These are phyloP conservation scores for Rhegmatorhina hoffmannsi DNA, from an alignment of 2,113 vertebrate species.

Conservation along the genomic window DNA sequence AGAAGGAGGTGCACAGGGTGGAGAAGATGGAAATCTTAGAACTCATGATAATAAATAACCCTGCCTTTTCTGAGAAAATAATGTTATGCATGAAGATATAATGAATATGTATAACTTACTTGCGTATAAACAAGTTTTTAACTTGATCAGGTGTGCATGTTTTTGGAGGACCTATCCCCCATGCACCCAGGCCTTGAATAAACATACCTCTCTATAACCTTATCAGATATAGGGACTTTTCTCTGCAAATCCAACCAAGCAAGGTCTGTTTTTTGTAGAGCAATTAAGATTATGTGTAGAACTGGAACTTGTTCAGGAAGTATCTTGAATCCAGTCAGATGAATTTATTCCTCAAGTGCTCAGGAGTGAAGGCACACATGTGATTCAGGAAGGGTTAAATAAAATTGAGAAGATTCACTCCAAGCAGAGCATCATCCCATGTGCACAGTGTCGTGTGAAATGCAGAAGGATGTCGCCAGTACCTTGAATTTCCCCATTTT, in stretches of 20 bases:
- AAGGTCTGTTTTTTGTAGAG: neutral
- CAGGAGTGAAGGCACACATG: neutral
- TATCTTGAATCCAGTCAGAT: neutral
- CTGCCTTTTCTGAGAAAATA: too few species aligned
- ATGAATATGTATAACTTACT: too few species aligned
- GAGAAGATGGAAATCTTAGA: too few species aligned
- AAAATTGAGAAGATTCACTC: neutral
- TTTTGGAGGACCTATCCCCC: too few species aligned
- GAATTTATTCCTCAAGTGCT: neutral
- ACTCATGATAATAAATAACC: too few species aligned
- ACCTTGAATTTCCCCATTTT: neutral
- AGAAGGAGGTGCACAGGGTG: too few species aligned
- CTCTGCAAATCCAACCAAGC: neutral
- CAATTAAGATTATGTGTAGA: neutral
- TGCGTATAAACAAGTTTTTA: too few species aligned
- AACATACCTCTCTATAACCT: too few species aligned
- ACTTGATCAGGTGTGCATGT: too few species aligned
- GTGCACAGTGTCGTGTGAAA: fast-evolving
- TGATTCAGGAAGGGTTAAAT: slow-evolving; percentile 18
- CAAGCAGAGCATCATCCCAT: neutral
- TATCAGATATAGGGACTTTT: too few species aligned
- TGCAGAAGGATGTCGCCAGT: neutral
- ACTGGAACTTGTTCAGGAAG: neutral
- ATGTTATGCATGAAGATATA: too few species aligned
- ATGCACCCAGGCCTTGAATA: too few species aligned